Conservation (phyloP, 2,888 invertebrate genomes). For the Steinernema scapterisci region DNA sequence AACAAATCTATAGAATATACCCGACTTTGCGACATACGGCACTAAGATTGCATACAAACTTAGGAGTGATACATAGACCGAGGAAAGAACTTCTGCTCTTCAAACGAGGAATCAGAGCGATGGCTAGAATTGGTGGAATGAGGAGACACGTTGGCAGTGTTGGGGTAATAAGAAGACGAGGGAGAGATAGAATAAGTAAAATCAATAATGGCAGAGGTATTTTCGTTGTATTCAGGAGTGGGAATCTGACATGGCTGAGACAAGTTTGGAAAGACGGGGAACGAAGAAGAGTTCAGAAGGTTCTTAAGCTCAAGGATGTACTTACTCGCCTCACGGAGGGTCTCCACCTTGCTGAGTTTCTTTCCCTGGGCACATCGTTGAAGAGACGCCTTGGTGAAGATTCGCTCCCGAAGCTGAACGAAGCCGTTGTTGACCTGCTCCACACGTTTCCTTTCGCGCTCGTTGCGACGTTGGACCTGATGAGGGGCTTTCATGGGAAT, state of each 20-base stretch:
- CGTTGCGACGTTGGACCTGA: conserved; percentile 51
- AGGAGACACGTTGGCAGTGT: neutral
- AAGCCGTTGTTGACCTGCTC: conserved; percentile 45
- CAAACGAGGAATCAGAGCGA: conserved; percentile 10
- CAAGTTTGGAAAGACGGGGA: neutral
- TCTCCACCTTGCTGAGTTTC: conserved; percentile 50
- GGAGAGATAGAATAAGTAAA: conserved; percentile 10
- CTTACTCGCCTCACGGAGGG: conserved; percentile 46
- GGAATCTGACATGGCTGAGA: neutral
- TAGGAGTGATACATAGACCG: conserved; percentile 11
- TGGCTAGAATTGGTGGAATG: conserved; percentile 11
- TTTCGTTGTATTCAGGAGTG: conserved; percentile 7
- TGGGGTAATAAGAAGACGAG: neutral
- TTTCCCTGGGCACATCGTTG: conserved; percentile 12
- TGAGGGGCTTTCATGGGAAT: conserved; percentile 24
- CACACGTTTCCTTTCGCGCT: conserved; percentile 48
- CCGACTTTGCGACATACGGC: neutral
- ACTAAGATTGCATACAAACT: neutral
- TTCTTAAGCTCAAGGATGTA: conserved; percentile 38
- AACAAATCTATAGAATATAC: neutral
- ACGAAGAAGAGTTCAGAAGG: neutral
- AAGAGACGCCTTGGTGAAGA: neutral
- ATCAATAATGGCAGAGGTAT: neutral
- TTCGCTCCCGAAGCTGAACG: conserved; percentile 38
- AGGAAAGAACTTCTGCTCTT: conserved; percentile 23